These are phyloP conservation scores for Percopsis transmontana DNA, from an alignment of 2,113 vertebrate genomes.

Conservation along the genomic window DNA sequence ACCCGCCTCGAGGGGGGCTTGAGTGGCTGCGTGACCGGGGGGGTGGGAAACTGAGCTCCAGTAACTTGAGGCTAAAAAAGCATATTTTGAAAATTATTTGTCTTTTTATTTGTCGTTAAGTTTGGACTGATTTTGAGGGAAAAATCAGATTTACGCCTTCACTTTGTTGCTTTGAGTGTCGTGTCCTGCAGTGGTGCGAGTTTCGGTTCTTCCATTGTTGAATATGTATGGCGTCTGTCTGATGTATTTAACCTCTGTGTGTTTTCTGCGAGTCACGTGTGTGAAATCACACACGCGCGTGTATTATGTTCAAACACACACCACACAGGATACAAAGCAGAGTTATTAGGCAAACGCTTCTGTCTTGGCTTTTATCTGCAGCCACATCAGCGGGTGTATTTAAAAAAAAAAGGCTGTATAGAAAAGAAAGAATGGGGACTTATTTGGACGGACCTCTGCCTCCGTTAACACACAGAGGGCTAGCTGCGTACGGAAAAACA, in stretches of 20 bases:
- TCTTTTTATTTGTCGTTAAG: neutral
- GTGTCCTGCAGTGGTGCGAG: slow-evolving; percentile 4
- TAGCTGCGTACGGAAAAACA: slow-evolving; percentile 19
- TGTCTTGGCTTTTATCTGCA: slow-evolving; percentile 57
- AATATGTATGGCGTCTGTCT: slow-evolving; percentile 3
- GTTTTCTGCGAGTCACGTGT: neutral
- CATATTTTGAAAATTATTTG: no score
- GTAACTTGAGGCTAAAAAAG: no score
- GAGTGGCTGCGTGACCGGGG: neutral
- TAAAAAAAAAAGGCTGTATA: slow-evolving; percentile 28
- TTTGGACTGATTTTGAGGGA: slow-evolving; percentile 14
- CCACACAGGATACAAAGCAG: neutral
- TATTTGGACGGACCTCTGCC: slow-evolving; percentile 48
- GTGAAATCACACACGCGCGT: no score
- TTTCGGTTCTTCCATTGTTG: neutral
- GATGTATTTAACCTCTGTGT: slow-evolving; percentile 1
- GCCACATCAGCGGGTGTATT: slow-evolving; percentile 40
- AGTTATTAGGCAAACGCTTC: slow-evolving; percentile 45
- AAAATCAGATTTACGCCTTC: slow-evolving; percentile 30
- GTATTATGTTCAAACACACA: neutral
- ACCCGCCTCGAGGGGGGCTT: neutral
- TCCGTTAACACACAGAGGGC: slow-evolving; percentile 37
- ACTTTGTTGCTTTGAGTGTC: slow-evolving; percentile 18
- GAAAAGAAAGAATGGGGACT: slow-evolving; percentile 20
- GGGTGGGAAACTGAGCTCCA: slow-evolving; percentile 4